Base-by-base conservation (phyloP, 2,888 invertebrate species). In the Mystacides longicornis region DNA sequence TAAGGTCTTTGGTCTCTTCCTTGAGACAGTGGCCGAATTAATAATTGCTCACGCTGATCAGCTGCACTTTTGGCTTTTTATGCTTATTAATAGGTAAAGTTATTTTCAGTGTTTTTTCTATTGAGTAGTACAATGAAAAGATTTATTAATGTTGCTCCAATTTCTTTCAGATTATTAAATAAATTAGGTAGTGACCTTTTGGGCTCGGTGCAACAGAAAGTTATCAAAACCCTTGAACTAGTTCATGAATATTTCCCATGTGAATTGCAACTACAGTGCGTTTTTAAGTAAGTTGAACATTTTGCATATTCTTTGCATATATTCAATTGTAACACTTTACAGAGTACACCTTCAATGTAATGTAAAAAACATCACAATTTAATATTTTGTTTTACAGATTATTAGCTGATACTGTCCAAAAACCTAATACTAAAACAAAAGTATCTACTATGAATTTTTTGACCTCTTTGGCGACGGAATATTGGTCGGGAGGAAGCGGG, bases 11-110 rank as follows among this genome's bases (percentile, higher is more conserved):
- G 89, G 91, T 49, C 75, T 96, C 58, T 93, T 96, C 71, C 76
- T 97, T 68, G 98, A 98, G 69, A 91, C 94, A 0, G 82, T 98
- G 42, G 89, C 90, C 65, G 95, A 95, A 68, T 79, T 97, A 65
- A 85, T 98, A 53, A 77, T 85, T 59, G 83, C 87, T 37, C 93
- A 98, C 72, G 87, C 87, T 67, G 82, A 83, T 61, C 93, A 96
- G 67, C 79, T 98, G 51, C 84, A 88, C 65, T 93, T 93, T 69
- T 97, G 97, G 94, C 79, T 98, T 2, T 94, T 94, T 67, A 87
- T 94, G 63, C 79, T 98, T 51, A 80, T 97, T 68, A 90, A 91
- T 56, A 82, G 92, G 67, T 81, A 27, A 5, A 3, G 16, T 37
- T 27, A 33, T 19, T 16, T 42, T 11, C 37, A 22, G 23, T 7